Percentiles rank a stretch among this genome's conserved stretches.
Conservation (phyloP, 1,140 invertebrate species). For the Penaeus vannamei region DNA sequence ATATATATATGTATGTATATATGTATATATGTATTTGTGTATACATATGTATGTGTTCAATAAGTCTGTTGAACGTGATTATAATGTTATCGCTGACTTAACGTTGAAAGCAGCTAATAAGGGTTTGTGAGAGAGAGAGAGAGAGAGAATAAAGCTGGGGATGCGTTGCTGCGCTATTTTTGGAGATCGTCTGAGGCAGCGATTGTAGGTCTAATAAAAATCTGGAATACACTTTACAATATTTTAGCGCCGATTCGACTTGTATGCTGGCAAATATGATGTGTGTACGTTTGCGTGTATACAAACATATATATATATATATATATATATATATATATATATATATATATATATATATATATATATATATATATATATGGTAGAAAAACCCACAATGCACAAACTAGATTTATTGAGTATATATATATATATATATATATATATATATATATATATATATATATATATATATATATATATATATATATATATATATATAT, state of each 20-base stretch:
- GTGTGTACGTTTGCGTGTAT: background rate
- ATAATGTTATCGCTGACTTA: background rate
- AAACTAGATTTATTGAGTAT: too few species aligned
- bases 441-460: slow-evolving; percentile 19
- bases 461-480: slow-evolving; percentile 28
- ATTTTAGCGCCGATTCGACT: background rate
- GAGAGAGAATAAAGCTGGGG: too few species aligned
- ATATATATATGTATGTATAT: background rate
- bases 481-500: slow-evolving; percentile 24
- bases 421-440: too few species aligned
- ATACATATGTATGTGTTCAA: background rate
- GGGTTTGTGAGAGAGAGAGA: too few species aligned
- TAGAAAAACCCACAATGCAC: too few species aligned
- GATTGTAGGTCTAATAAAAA: too few species aligned
- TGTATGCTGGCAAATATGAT: background rate
- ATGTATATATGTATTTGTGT: background rate
- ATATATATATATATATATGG: background rate
- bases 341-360: slow-evolving; percentile 4
- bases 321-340: slow-evolving; percentile 2
- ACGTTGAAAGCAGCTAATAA: too few species aligned
- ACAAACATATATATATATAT: slow-evolving; percentile 18
- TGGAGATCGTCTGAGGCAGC: too few species aligned
- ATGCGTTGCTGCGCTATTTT: too few species aligned
- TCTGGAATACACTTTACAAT: too few species aligned
- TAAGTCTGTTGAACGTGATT: background rate